Evolutionary conservation across 2,797 vertebrate species (phyloP).

Genomic region (Aphelocoma californica): DNA sequence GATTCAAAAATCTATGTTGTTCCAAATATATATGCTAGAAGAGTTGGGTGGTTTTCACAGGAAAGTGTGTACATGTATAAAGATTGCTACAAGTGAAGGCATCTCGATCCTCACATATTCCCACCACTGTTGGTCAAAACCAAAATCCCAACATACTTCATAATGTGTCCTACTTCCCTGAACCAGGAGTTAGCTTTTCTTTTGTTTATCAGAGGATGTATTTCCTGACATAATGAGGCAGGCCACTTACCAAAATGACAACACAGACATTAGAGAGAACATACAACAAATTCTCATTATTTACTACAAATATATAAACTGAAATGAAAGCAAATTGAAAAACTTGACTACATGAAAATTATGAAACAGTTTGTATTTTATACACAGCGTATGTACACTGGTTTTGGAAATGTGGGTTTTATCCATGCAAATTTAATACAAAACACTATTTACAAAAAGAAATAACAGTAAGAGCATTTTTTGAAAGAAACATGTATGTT

Average conservation of each 20-base stretch:
- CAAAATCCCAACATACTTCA: fast-evolving
- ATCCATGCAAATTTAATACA: slow-evolving; percentile 82
- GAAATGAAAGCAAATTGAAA: not conserved
- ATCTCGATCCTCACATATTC: not conserved
- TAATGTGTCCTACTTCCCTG: not conserved
- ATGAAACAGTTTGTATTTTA: slow-evolving; percentile 84
- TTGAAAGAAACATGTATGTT: slow-evolving; percentile 14
- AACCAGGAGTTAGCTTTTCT: not conserved
- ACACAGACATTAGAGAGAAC: not conserved
- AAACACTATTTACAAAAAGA: slow-evolving; percentile 71
- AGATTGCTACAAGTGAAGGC: not conserved
- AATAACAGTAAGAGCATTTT: slow-evolving; percentile 32
- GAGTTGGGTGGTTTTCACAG: not conserved
- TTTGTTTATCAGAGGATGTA: not conserved
- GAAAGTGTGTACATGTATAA: fast-evolving
- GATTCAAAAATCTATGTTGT: not conserved
- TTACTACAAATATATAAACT: slow-evolving; percentile 19
- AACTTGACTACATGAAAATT: slow-evolving; percentile 59
- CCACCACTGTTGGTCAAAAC: not conserved
- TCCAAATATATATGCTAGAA: fast-evolving
- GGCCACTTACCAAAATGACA: not conserved
- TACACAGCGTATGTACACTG: slow-evolving; percentile 82
- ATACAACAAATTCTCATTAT: not conserved
- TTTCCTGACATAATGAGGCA: not conserved
- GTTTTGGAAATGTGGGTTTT: slow-evolving; percentile 60